Percentiles rank a stretch among this genome's conserved stretches.
phyloP scores from a whole-genome alignment of 2,797 vertebrate species.

The Phataginus tetradactyla region DNA sequence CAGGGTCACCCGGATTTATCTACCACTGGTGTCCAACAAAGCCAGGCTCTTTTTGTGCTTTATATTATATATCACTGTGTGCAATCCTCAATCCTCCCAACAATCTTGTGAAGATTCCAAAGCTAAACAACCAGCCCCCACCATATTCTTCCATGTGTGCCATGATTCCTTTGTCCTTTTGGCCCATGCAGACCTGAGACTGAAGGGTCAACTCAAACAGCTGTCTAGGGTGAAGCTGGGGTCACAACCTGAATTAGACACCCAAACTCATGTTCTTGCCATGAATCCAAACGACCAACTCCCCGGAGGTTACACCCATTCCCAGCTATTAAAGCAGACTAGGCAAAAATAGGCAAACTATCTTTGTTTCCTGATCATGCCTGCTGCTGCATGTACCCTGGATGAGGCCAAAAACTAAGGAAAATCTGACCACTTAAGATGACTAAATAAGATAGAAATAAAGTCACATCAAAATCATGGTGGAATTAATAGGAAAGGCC shows the following conservation, averaged over 20 bases:
- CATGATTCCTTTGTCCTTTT: neutral
- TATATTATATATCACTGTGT: neutral
- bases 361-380: neutral
- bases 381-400: neutral
- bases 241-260: neutral
- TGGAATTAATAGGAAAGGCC: neutral
- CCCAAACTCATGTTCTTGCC: neutral
- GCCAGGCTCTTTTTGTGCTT: neutral
- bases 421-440: conserved; percentile 4
- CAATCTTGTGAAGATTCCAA: neutral
- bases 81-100: neutral
- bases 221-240: neutral
- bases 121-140: neutral
- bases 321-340: neutral
- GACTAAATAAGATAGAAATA: neutral
- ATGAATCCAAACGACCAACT: neutral
- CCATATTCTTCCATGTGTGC: neutral
- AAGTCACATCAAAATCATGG: neutral
- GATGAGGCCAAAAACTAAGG: neutral
- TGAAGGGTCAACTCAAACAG: neutral
- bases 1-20: neutral
- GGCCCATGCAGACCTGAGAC: neutral
- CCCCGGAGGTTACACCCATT: neutral
- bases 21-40: neutral
- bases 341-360: neutral